Evolutionary conservation across 2,888 invertebrate species (phyloP).

Genomic region (Melinaea menophilus): DNA sequence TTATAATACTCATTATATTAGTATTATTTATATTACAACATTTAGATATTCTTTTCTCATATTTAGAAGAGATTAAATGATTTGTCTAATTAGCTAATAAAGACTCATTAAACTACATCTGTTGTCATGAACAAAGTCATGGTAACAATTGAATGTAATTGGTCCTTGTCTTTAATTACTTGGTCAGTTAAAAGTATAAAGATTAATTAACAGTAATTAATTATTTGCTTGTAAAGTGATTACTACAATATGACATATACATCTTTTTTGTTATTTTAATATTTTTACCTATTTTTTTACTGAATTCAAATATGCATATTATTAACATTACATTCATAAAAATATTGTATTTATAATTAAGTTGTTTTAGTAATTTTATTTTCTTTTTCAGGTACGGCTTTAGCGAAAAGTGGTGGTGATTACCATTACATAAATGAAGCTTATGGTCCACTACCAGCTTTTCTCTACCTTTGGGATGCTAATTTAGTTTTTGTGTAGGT

Average conservation of each 20-base stretch:
- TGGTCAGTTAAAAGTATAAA: too few species aligned
- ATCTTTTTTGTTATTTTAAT: too few species aligned
- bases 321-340: background rate
- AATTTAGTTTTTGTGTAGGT: conserved; percentile 96
- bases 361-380: background rate
- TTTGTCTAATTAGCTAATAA: background rate
- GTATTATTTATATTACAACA: too few species aligned
- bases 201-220: too few species aligned
- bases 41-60: background rate
- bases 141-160: background rate
- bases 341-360: background rate
- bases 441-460: conserved; percentile 93
- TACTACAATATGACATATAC: too few species aligned
- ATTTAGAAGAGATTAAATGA: background rate
- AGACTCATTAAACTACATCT: conserved; percentile 2
- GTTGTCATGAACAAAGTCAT: background rate
- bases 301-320: too few species aligned
- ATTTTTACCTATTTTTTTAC: too few species aligned
- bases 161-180: background rate
- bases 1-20: too few species aligned
- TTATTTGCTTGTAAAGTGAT: too few species aligned
- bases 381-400: conserved; percentile 76
- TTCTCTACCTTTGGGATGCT: conserved; percentile 98
- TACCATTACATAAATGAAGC: conserved; percentile 97
- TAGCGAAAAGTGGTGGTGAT: conserved; percentile 97